phyloP scores from a whole-genome alignment of 1,140 invertebrate genomes.

The Phthorimaea operculella region DNA sequence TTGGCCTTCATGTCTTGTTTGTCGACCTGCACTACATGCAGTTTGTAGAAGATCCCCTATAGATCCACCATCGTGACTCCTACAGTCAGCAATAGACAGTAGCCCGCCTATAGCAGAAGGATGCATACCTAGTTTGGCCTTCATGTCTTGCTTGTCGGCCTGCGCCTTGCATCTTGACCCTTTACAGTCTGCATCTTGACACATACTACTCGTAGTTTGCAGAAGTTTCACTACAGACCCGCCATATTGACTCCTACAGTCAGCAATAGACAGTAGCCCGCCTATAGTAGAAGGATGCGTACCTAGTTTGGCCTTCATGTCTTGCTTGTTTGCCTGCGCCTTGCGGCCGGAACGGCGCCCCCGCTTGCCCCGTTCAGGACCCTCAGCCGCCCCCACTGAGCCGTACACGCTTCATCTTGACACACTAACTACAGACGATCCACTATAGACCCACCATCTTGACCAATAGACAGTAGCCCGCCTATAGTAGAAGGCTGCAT shows the following conservation, averaged over 20 bases:
- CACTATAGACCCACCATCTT: too few relatives aligned
- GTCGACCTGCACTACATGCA: constrained; percentile 73
- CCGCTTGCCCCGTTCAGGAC: constrained; percentile 80
- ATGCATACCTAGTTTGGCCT: constrained; percentile 90
- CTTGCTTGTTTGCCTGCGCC: constrained; percentile 85
- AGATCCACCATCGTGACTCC: too few relatives aligned
- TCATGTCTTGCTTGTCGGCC: constrained; percentile 90
- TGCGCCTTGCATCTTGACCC: constrained; percentile 86
- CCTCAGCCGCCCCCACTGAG: constrained; percentile 35
- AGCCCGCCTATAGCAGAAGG: too few relatives aligned
- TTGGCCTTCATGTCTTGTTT: constrained; percentile 96
- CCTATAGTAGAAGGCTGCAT: too few relatives aligned
- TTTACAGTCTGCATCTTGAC: constrained; percentile 43
- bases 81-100: too few relatives aligned
- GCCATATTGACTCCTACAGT: too few relatives aligned
- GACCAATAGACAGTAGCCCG: too few relatives aligned
- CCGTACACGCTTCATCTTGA: constrained; percentile 45
- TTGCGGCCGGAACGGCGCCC: constrained; percentile 90
- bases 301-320: constrained; percentile 95
- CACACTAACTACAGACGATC: constrained; percentile 54
- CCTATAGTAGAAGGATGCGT: too few relatives aligned
- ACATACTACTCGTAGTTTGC: too few relatives aligned
- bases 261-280: too few relatives aligned
- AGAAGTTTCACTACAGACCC: too few relatives aligned
- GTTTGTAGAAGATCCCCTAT: too few relatives aligned